Percentiles rank a stretch among this genome's conserved stretches.
Conservation (phyloP, 2,888 invertebrate species). For the Noctua fimbriata region DNA sequence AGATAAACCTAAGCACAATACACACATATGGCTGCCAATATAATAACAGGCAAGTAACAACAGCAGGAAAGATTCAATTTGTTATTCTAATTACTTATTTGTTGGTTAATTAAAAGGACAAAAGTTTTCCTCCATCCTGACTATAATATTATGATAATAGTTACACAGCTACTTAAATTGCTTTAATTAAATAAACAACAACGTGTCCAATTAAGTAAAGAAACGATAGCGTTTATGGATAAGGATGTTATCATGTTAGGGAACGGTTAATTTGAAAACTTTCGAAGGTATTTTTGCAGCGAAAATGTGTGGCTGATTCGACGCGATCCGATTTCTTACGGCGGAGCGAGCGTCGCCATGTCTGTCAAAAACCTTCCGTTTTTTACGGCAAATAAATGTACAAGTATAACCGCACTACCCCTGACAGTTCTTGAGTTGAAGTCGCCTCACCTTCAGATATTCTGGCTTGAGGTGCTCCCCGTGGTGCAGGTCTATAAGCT, state of each 20-base stretch:
- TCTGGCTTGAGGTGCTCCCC: conserved; percentile 92
- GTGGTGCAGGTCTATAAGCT: conserved; percentile 90
- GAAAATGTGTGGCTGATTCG: background rate
- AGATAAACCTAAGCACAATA: background rate
- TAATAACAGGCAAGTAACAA: background rate
- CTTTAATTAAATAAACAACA: background rate
- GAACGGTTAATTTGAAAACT: background rate
- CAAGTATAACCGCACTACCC: background rate
- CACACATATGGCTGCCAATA: background rate
- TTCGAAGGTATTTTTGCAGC: background rate
- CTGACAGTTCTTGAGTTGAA: background rate
- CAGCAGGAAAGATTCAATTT: background rate
- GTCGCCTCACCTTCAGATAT: conserved; percentile 90
- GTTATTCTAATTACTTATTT: conserved; percentile 1
- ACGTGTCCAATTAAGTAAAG: background rate
- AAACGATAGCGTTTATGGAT: background rate
- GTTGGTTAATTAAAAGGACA: background rate
- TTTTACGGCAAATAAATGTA: background rate
- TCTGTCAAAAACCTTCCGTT: background rate
- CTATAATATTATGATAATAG: background rate
- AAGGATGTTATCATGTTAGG: background rate
- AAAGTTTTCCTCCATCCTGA: conserved; percentile 1
- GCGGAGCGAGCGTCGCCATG: background rate
- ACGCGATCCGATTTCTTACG: too few relatives aligned
- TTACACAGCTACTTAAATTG: background rate